Base-by-base conservation (phyloP, 2,888 invertebrate genomes). In the Tenthredo distinguenda region DNA sequence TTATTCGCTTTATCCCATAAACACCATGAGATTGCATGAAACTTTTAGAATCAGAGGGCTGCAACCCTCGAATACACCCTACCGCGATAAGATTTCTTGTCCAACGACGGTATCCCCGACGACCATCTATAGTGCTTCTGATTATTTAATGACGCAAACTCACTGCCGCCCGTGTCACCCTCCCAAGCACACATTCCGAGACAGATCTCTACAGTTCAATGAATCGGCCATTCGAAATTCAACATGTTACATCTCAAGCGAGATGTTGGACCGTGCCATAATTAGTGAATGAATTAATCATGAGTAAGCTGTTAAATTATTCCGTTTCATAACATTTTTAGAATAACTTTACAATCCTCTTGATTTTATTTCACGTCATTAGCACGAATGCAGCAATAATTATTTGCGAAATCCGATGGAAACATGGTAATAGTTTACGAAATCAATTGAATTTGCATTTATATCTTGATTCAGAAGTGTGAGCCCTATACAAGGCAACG, bases 11-110 rank as follows among this genome's bases (percentile, higher is more conserved):
- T 76, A 85, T 85, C 85, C 85, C 85, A 85, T 85, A 85, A 85
- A 85, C 85, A 85, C 85, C 85, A 85, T 85, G 85, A 85, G 85
- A 85, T 85, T 85, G 85, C 85, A 85, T 85, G 77, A 85, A 85
- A 85, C 65, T 85, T 85, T 85, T 26, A 85, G 79, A 79, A 81
- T 76, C 85, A 26, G 50, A 68, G 50, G 85, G 76, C 15, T 68
- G 58, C 58, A 58, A 0, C 26, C 74, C 76, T 26, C 55, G 34
- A 43, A 84, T 71, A 71, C 58, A 40, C 58, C 34, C 72, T 58
- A 47, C 47, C 15, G 34, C 21, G 65, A 65, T 12, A 47, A 85
- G 85, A 85, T 85, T 85, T 79, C 58, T 18, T 47, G 31, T 37
- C 50, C 79, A 85, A 81, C 85, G 85, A 81, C 68, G 65, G 85